Conservation (phyloP, 1,140 invertebrate genomes). For the Anoplophora glabripennis region DNA sequence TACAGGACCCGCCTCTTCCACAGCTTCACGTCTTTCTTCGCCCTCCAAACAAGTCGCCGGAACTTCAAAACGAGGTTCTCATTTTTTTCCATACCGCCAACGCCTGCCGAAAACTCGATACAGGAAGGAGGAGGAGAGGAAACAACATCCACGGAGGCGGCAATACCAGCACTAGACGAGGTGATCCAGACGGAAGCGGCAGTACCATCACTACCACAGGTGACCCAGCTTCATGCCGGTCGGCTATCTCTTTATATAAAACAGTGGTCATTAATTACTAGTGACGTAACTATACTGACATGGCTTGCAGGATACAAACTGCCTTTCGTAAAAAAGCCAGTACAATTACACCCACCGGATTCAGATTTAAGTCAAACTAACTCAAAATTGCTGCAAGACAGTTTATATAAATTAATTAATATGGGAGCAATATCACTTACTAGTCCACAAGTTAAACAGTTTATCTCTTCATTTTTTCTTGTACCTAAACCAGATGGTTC, state of each 20-base stretch:
- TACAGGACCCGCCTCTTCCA: neutral
- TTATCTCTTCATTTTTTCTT: slow-evolving; percentile 37
- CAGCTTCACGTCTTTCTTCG: neutral
- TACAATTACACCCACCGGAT: slow-evolving; percentile 2
- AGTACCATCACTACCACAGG: neutral
- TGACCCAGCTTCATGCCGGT: neutral
- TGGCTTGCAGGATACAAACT: slow-evolving; percentile 10
- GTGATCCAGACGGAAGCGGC: neutral
- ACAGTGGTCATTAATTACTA: too few species aligned
- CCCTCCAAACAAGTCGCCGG: neutral
- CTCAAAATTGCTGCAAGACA: neutral
- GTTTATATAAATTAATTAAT: neutral
- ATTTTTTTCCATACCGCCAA: neutral
- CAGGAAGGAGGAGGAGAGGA: neutral
- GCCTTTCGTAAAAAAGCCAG: slow-evolving; percentile 6
- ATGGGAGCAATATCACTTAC: slow-evolving; percentile 4
- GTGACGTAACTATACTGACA: neutral
- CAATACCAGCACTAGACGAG: too few species aligned
- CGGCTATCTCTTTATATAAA: too few species aligned
- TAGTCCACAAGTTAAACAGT: slow-evolving; percentile 17
- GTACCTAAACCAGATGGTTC: slow-evolving; percentile 35
- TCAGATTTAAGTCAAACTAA: neutral
- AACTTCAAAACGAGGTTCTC: neutral
- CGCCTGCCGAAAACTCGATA: neutral
- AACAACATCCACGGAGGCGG: neutral